Evolutionary conservation across 35 echinoderm and acorn worm species (phyloP), one percentile per base, ranked within the genome.

Genomic region (Nesometra sesokonis): DNA sequence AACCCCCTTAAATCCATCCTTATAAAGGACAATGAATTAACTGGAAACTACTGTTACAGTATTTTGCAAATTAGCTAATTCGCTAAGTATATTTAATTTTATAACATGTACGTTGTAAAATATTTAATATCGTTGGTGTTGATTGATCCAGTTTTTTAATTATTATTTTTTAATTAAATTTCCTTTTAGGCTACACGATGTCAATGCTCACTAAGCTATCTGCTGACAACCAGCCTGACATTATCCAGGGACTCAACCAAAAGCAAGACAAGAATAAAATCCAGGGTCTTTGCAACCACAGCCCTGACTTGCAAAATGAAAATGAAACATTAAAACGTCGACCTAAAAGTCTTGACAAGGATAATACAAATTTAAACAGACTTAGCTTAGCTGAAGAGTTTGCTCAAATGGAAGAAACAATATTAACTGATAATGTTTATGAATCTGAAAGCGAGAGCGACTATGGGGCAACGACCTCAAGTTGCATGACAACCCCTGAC

Each of bases 311-410:
- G 31, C 79, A 33, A 3, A 33, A 81, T 34, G 35, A 33, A 81
- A 34, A 81, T 15, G 81, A 37, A 84, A 33, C 30, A 84, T 84
- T 46, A 80, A 34, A 37, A 82, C 37, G 34, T 37, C 46, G 80
- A 84, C 85, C 83, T 76, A 85, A 80, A 82, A 86, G 77, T 82
- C 34, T 37, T 37, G 81, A 83, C 81, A 89, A 85, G 80, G 78
- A 86, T 5, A 87, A 83, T n/a, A 78, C 77, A 32, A 89, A 89
- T 80, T 86, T 90, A 23, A 98, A 98, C 77, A 46, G 90, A 29
- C 78, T 98, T 13, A 98, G 95, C 78, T 83, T 98, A 13, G 95
- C 92, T 32, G 95, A 98, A 38, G 95, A 98, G 78, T 94, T 94
- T 91, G 86, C 93, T 4, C 84, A 93, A 33, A 92, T 98, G 87